Conservation (phyloP, 2,888 invertebrate genomes). For the Panopea generosa region DNA sequence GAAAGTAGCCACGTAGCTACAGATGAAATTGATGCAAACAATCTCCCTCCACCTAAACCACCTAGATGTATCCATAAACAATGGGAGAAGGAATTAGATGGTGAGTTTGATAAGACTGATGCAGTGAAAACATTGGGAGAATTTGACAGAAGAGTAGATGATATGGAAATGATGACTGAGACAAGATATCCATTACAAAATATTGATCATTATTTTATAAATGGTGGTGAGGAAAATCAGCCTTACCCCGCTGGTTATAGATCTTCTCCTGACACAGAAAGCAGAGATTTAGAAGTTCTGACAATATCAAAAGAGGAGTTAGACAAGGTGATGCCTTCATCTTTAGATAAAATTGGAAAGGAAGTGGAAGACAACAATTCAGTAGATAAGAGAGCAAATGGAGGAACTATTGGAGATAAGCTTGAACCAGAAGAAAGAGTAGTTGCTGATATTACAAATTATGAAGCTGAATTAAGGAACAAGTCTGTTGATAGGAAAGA, state of each 20-base stretch:
- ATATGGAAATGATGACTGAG: background rate
- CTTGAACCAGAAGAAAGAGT: too few species aligned
- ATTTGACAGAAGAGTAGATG: background rate
- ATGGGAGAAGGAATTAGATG: slow-evolving; percentile 20
- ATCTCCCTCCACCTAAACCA: slow-evolving; percentile 28
- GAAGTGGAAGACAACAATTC: too few species aligned
- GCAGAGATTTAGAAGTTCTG: slow-evolving; percentile 13
- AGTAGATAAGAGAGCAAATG: too few species aligned
- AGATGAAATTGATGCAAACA: slow-evolving; percentile 11
- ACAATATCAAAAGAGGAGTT: slow-evolving; percentile 21
- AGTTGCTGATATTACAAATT: slow-evolving; percentile 18
- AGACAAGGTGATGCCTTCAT: slow-evolving; percentile 4
- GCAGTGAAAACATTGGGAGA: background rate
- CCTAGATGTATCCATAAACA: slow-evolving; percentile 39
- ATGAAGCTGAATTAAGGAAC: slow-evolving; percentile 7
- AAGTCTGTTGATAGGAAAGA: slow-evolving; percentile 13
- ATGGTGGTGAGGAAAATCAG: background rate
- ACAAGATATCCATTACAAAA: background rate
- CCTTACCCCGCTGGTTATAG: background rate
- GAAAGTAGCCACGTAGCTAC: background rate
- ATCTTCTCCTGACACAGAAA: background rate
- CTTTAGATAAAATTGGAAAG: background rate
- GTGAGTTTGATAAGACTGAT: background rate
- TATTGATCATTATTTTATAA: background rate
- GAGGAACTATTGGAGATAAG: too few species aligned